These are phyloP conservation scores for Varanus salvator DNA, from an alignment of 2,113 vertebrate genomes.

Conservation along the genomic window DNA sequence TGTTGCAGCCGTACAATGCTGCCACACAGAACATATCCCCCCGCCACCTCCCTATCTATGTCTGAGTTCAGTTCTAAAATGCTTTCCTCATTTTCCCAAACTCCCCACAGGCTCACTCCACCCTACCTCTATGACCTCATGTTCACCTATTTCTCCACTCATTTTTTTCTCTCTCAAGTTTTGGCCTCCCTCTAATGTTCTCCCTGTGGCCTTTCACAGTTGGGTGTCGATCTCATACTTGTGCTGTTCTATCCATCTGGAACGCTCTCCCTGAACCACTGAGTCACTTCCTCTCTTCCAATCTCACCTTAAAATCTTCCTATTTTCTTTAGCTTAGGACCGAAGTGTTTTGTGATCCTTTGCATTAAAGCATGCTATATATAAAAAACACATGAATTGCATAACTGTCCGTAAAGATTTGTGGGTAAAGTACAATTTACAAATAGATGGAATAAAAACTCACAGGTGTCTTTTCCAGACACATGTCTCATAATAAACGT, in stretches of 20 bases:
- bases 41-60: background rate
- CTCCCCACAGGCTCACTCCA: conserved; percentile 8
- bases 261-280: conserved; percentile 43
- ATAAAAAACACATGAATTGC: conserved; percentile 51
- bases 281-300: conserved; percentile 65
- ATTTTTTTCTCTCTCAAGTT: conserved; percentile 5
- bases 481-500: conserved; percentile 49
- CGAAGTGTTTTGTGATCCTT: conserved; percentile 47
- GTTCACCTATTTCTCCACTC: conserved; percentile 33
- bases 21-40: background rate
- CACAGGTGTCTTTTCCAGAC: conserved; percentile 53
- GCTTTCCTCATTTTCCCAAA: conserved; percentile 12
- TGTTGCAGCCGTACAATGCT: background rate
- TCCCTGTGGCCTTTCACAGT: background rate
- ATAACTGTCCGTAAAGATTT: conserved; percentile 53
- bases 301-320: conserved; percentile 49
- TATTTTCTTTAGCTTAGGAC: conserved; percentile 57
- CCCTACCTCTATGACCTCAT: conserved; percentile 24
- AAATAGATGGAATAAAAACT: conserved; percentile 47
- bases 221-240: conserved; percentile 43
- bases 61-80: conserved; percentile 16
- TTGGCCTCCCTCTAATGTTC: conserved; percentile 33
- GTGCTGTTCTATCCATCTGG: conserved; percentile 42
- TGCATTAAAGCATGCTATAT: conserved; percentile 24
- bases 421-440: conserved; percentile 51